Evolutionary conservation across 2,797 vertebrate genomes (phyloP).

Genomic region (Molothrus aeneus): DNA sequence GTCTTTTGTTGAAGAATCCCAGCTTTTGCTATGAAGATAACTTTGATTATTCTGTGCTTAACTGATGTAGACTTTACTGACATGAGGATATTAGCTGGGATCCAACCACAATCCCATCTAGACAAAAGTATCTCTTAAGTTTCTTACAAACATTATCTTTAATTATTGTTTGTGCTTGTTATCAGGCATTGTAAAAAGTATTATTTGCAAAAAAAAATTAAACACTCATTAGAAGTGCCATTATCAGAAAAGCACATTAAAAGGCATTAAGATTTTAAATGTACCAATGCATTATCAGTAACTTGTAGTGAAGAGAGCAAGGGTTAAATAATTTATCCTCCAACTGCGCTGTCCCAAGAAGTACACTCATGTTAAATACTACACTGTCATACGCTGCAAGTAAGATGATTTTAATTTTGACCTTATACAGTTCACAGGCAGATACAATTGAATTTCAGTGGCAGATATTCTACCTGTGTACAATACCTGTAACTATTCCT

Average conservation of each 20-base stretch:
- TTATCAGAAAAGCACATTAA: neutral
- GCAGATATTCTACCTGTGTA: neutral
- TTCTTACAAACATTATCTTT: neutral
- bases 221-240: neutral
- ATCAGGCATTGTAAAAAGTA: neutral
- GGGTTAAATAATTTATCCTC: neutral
- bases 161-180: slow-evolving; percentile 34
- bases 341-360: neutral
- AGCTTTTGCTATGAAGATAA: slow-evolving; percentile 23
- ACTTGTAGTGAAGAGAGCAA: neutral
- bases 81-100: neutral
- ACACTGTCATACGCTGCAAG: neutral
- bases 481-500: neutral
- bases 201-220: neutral
- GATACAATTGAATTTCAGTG: neutral
- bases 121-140: neutral
- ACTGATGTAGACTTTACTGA: neutral
- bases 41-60: slow-evolving; percentile 12
- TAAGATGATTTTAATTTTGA: neutral
- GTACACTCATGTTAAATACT: neutral
- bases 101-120: neutral
- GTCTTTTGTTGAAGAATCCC: slow-evolving; percentile 13
- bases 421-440: neutral
- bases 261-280: neutral
- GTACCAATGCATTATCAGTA: neutral